Conservation (phyloP, 2,797 vertebrate species). For the Momotus momota region DNA sequence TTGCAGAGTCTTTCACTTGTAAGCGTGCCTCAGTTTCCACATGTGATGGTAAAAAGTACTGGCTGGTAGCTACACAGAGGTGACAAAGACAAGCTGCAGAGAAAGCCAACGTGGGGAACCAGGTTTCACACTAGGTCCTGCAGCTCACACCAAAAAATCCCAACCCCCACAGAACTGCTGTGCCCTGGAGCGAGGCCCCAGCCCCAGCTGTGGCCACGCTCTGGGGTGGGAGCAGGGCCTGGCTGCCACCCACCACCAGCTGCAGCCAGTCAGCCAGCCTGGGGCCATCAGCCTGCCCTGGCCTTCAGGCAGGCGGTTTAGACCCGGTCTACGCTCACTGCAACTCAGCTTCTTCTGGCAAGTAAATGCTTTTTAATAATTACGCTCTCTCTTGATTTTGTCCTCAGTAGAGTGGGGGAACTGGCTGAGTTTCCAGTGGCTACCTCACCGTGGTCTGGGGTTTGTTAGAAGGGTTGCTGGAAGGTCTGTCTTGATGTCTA, state of each 20-base stretch:
- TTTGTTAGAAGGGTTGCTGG: not conserved
- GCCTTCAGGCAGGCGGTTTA: not conserved
- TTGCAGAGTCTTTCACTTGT: not conserved
- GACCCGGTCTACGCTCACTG: not conserved
- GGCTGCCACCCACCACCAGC: not conserved
- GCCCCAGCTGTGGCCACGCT: not conserved
- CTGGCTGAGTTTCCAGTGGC: not conserved
- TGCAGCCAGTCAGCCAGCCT: not conserved
- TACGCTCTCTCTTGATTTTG: not conserved
- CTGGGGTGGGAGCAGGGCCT: not conserved
- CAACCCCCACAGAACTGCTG: not conserved
- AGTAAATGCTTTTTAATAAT: not conserved
- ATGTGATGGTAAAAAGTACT: not conserved
- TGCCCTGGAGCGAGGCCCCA: not conserved
- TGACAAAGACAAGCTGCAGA: not conserved
- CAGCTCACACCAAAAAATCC: not conserved
- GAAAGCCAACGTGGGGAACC: not conserved
- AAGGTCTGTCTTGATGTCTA: not conserved
- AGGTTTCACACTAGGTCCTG: not conserved
- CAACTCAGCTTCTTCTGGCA: not conserved
- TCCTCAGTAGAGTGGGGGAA: fast-evolving
- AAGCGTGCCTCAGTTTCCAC: not conserved
- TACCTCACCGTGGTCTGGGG: not conserved
- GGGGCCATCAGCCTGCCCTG: not conserved
- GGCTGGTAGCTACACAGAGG: not conserved